These are phyloP conservation scores for Trigoniulus corallinus DNA, from an alignment of 1,140 invertebrate species.

Conservation along the genomic window DNA sequence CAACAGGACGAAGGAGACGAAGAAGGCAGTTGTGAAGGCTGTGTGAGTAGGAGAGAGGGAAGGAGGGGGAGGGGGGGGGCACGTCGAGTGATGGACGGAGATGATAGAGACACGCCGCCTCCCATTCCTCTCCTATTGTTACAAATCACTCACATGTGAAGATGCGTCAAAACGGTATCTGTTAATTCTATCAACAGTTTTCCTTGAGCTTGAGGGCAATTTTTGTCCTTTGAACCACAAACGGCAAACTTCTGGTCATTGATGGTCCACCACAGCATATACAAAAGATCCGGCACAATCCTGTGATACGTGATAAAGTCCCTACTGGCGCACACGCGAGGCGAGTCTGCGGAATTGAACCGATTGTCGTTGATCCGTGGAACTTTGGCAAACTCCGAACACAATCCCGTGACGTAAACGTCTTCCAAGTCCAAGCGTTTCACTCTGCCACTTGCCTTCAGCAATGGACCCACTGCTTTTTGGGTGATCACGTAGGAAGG, in stretches of 20 bases:
- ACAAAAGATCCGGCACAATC: not conserved
- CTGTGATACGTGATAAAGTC: not conserved
- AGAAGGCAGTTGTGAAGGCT: no score
- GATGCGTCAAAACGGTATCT: no score
- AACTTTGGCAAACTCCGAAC: slow-evolving; percentile 16
- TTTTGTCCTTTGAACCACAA: not conserved
- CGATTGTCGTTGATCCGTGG: slow-evolving; percentile 1
- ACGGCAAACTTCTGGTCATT: not conserved
- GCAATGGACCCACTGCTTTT: slow-evolving; percentile 10
- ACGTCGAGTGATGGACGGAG: no score
- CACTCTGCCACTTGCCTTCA: slow-evolving; percentile 9
- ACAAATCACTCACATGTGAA: no score
- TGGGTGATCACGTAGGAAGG: slow-evolving; percentile 16
- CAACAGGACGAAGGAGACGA: no score
- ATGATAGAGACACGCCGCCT: no score
- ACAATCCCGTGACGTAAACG: slow-evolving; percentile 29
- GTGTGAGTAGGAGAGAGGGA: no score
- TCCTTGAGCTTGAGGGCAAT: no score
- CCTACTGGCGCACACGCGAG: not conserved
- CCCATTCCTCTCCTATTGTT: no score
- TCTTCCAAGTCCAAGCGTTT: slow-evolving; percentile 20
- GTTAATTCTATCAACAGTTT: no score
- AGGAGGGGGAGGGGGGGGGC: no score
- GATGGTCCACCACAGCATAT: not conserved
- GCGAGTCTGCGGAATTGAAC: slow-evolving; percentile 9